These are phyloP conservation scores for Tamandua tetradactyla DNA, from an alignment of 2,797 vertebrate species.

Conservation along the genomic window DNA sequence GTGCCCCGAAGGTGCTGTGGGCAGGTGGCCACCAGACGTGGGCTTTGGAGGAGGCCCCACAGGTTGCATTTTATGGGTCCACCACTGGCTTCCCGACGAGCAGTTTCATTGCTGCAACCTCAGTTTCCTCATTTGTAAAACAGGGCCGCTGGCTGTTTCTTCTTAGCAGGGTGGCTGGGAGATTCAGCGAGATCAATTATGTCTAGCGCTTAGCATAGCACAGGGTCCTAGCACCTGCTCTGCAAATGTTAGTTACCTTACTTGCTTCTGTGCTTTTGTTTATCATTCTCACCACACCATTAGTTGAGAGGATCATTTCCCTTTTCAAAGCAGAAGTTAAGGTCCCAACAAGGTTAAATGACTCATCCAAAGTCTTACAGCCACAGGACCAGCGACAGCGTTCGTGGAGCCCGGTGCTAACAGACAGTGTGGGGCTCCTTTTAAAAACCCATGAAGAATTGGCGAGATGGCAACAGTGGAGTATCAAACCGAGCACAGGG, in stretches of 20 bases:
- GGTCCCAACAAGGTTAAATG: neutral
- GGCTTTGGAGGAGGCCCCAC: neutral
- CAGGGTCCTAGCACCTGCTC: neutral
- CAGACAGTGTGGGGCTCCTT: too few relatives aligned
- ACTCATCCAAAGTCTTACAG: neutral
- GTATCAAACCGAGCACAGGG: fast-evolving
- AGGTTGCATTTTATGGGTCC: fast-evolving
- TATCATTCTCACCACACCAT: too few relatives aligned
- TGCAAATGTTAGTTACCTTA: fast-evolving
- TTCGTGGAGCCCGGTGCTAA: too few relatives aligned
- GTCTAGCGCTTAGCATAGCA: neutral
- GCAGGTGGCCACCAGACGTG: too few relatives aligned
- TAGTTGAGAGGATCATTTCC: too few relatives aligned
- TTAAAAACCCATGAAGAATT: neutral
- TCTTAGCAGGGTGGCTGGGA: neutral
- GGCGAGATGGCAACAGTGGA: neutral
- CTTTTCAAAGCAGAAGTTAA: neutral
- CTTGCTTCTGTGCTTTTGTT: fast-evolving
- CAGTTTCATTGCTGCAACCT: neutral
- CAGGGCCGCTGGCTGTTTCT: neutral
- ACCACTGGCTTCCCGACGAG: neutral
- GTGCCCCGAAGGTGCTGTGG: conserved; percentile 41
- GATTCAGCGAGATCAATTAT: fast-evolving
- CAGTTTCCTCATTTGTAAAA: neutral
- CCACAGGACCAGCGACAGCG: neutral